These are phyloP conservation scores for Trachelus stipa DNA, from an alignment of 2,888 invertebrate species.

Conservation along the genomic window DNA sequence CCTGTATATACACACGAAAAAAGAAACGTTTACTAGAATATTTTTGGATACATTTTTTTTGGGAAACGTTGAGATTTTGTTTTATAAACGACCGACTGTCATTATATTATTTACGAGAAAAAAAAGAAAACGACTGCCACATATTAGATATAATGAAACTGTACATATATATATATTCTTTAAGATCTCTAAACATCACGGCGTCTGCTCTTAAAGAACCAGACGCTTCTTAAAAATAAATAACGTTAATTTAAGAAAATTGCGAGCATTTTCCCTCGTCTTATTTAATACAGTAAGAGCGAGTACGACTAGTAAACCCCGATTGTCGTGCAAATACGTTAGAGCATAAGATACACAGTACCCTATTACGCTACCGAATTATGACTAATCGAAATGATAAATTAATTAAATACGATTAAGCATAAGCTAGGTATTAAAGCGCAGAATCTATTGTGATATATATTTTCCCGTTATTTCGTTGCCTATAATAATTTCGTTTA, in stretches of 20 bases:
- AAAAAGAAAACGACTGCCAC: background rate
- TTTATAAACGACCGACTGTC: background rate
- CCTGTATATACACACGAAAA: background rate
- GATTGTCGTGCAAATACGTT: too few species aligned
- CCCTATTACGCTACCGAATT: background rate
- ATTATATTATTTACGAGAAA: background rate
- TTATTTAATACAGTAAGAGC: background rate
- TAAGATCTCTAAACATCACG: background rate
- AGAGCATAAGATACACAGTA: background rate
- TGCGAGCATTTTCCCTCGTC: background rate
- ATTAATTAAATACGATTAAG: background rate
- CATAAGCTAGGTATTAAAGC: background rate
- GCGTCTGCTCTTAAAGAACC: background rate
- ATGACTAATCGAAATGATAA: background rate
- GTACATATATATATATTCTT: background rate
- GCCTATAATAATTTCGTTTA: background rate
- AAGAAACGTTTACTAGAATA: background rate
- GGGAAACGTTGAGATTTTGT: background rate
- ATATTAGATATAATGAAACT: background rate
- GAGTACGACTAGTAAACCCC: too few species aligned
- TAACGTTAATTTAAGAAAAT: background rate
- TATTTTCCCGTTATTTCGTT: background rate
- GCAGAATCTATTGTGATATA: constrained; percentile 25
- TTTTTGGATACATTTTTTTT: background rate
- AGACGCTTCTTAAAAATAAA: background rate